phyloP scores from a whole-genome alignment of 2,113 vertebrate genomes.

The Dasypus novemcinctus region DNA sequence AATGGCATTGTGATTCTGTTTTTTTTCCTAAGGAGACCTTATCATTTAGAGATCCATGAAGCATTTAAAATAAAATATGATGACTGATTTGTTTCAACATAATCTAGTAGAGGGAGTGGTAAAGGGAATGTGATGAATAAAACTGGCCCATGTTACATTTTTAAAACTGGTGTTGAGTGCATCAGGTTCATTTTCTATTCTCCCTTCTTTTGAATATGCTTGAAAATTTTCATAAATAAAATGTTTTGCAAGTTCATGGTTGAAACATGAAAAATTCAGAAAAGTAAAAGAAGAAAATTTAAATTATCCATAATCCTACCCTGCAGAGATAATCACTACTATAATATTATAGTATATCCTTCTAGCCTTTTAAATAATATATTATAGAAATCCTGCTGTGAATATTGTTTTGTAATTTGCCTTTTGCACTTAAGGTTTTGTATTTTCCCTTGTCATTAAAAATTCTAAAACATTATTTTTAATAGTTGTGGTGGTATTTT shows the following conservation, averaged over 20 bases:
- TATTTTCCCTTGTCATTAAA: slow-evolving; percentile 54
- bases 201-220: neutral
- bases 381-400: slow-evolving; percentile 37
- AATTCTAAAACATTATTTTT: slow-evolving; percentile 51
- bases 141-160: neutral
- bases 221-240: slow-evolving; percentile 35
- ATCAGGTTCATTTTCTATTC: neutral
- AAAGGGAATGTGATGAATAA: neutral
- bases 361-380: slow-evolving; percentile 48
- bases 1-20: neutral
- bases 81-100: neutral
- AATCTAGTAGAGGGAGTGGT: neutral
- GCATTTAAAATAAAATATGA: neutral
- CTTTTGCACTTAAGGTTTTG: slow-evolving; percentile 32
- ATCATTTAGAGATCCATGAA: neutral
- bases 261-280: slow-evolving; percentile 46
- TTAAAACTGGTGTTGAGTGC: neutral
- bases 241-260: slow-evolving; percentile 5
- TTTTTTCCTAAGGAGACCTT: neutral
- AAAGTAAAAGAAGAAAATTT: slow-evolving; percentile 41
- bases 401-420: slow-evolving; percentile 43
- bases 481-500: slow-evolving; percentile 46
- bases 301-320: slow-evolving; percentile 37
- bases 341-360: slow-evolving; percentile 23
- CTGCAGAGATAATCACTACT: slow-evolving; percentile 51